Percentiles rank a stretch among this genome's conserved stretches.
These are phyloP conservation scores for Branchellion lobata DNA, from an alignment of 2,888 invertebrate genomes.

Conservation along the genomic window DNA sequence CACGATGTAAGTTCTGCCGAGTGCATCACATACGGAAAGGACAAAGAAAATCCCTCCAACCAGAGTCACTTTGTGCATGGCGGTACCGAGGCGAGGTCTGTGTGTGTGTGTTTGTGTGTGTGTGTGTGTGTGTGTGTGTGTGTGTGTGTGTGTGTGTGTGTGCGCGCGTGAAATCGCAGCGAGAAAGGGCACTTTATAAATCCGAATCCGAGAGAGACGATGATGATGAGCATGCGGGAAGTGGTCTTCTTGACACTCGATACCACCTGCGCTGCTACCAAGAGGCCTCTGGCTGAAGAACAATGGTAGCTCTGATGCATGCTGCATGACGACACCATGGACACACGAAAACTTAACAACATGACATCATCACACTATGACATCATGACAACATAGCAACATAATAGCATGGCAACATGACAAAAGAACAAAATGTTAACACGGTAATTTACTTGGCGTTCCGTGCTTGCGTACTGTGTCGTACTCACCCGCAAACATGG, in stretches of 20 bases:
- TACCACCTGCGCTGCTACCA: conserved; percentile 83
- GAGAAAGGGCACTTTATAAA: conserved; percentile 78
- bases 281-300: conserved; percentile 65
- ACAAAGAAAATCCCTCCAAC: conserved; percentile 75
- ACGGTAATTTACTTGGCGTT: conserved; percentile 58
- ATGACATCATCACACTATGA: neutral
- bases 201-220: conserved; percentile 90
- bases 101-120: conserved; percentile 6
- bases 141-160: conserved; percentile 10
- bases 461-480: conserved; percentile 74
- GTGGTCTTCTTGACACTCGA: conserved; percentile 87
- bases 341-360: too few relatives aligned
- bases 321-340: neutral
- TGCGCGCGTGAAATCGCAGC: neutral
- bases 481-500: conserved; percentile 87
- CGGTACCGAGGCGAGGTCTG: neutral
- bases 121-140: neutral
- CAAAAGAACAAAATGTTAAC: too few relatives aligned
- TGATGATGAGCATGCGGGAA: conserved; percentile 87
- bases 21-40: conserved; percentile 80
- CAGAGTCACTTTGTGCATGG: neutral
- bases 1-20: conserved; percentile 64
- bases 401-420: neutral
- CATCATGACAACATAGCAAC: neutral
- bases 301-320: neutral